A percentile compares a stretch with the other conserved stretches of the same genome.
Conservation (phyloP, 92 coral and sea anemone genomes). For the Zoanthus solanderi region DNA sequence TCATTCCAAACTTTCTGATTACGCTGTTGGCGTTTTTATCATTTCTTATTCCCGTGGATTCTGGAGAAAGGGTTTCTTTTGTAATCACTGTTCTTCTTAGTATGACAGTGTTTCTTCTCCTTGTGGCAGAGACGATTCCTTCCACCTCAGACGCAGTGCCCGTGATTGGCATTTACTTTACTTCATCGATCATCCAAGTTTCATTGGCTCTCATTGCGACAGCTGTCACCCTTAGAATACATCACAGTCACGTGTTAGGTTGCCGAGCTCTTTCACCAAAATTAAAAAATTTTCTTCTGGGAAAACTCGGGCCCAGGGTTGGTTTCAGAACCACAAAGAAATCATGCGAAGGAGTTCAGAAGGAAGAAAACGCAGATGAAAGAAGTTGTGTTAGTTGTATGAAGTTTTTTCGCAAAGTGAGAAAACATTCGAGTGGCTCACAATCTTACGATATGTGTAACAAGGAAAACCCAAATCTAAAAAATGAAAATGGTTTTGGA, state of each 20-base stretch:
- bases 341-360: background rate
- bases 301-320: conserved; percentile 69
- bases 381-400: conserved; percentile 4
- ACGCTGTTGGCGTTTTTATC: conserved; percentile 85
- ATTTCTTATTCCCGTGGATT: conserved; percentile 84
- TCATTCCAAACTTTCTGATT: conserved; percentile 84
- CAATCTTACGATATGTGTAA: conserved; percentile 2
- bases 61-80: conserved; percentile 88
- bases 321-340: conserved; percentile 18
- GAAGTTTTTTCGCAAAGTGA: conserved; percentile 20
- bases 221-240: conserved; percentile 77
- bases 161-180: conserved; percentile 84
- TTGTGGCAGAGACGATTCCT: conserved; percentile 88
- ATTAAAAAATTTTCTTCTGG: conserved; percentile 59
- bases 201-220: conserved; percentile 91
- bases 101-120: conserved; percentile 84
- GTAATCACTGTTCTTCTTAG: conserved; percentile 87
- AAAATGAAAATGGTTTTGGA: background rate
- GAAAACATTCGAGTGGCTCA: background rate
- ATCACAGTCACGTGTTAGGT: conserved; percentile 77
- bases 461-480: background rate
- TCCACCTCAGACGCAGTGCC: conserved; percentile 93
- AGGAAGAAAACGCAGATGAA: background rate
- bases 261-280: conserved; percentile 61
- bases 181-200: conserved; percentile 85